These are phyloP conservation scores for Amitus sp. DNA, from an alignment of 2,888 invertebrate species.

Conservation along the genomic window DNA sequence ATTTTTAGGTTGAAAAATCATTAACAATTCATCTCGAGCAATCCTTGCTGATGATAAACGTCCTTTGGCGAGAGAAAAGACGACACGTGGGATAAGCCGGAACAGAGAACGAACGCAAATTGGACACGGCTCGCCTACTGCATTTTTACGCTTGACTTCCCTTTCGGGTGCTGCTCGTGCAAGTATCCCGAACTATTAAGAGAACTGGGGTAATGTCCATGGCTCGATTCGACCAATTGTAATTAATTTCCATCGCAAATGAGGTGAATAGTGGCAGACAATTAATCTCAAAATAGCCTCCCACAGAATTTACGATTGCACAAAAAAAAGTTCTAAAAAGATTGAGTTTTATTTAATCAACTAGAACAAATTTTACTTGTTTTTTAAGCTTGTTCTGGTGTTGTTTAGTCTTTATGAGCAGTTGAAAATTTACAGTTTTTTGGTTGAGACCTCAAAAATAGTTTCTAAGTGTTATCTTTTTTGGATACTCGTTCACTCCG, in stretches of 20 bases:
- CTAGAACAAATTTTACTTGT: no score
- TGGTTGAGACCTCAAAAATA: no score
- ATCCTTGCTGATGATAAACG: conserved; percentile 39
- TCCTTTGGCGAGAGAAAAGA: conserved; percentile 36
- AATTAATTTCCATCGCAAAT: conserved; percentile 31
- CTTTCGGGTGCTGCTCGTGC: conserved; percentile 45
- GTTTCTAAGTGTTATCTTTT: no score
- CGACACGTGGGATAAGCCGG: conserved; percentile 24
- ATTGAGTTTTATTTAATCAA: no score
- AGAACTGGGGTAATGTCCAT: conserved; percentile 42
- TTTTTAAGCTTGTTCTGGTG: no score
- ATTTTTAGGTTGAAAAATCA: no score
- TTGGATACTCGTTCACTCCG: no score
- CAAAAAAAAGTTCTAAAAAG: no score
- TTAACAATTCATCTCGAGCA: conserved; percentile 28
- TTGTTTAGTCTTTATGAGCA: no score
- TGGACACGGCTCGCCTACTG: conserved; percentile 63
- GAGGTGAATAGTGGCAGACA: conserved; percentile 9
- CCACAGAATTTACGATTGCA: no score
- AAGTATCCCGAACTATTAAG: conserved; percentile 60
- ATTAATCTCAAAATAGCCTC: no score
- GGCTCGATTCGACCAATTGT: conserved; percentile 48
- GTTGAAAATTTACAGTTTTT: no score
- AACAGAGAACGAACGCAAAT: conserved; percentile 58
- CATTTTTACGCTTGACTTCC: conserved; percentile 46